Conservation (phyloP, 2,888 invertebrate genomes). For the Hirtodrosophila trivittata region DNA sequence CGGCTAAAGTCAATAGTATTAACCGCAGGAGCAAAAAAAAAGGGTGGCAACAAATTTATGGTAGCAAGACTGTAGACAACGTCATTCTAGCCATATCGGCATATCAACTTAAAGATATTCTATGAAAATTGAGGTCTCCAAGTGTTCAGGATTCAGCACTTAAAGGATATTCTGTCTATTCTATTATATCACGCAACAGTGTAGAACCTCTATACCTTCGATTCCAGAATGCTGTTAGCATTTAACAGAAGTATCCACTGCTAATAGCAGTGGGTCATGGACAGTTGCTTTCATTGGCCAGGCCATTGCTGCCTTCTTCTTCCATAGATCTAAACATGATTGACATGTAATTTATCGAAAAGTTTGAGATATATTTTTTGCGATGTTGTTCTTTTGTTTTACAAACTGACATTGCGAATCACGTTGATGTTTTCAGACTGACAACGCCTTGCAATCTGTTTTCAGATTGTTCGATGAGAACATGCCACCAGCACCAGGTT, state of each 20-base stretch:
- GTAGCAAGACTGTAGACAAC: not conserved
- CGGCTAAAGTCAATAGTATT: slow-evolving; percentile 15
- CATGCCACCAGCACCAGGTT: slow-evolving; percentile 3
- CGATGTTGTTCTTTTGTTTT: not conserved
- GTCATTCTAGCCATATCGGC: slow-evolving; percentile 19
- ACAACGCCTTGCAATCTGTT: slow-evolving; percentile 10
- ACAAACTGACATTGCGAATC: slow-evolving; percentile 11
- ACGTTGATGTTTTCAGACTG: slow-evolving; percentile 9
- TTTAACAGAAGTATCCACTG: too few relatives aligned
- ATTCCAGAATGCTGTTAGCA: too few relatives aligned
- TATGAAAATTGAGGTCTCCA: not conserved
- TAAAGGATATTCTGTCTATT: too few relatives aligned
- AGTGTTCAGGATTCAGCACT: too few relatives aligned
- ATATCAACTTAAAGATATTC: slow-evolving; percentile 30
- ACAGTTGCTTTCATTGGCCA: too few relatives aligned
- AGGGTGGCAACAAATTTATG: slow-evolving; percentile 31
- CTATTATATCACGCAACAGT: too few relatives aligned
- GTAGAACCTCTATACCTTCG: too few relatives aligned
- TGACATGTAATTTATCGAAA: slow-evolving; percentile 34
- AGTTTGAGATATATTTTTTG: slow-evolving; percentile 11
- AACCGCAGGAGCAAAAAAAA: not conserved
- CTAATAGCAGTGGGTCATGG: too few relatives aligned
- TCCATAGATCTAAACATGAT: slow-evolving; percentile 12
- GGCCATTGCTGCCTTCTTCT: too few relatives aligned
- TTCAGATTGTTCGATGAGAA: not conserved